Evolutionary conservation across 2,113 vertebrate species (phyloP), one percentile per base, ranked within the genome.

Genomic region (Danionella cerebrum): DNA sequence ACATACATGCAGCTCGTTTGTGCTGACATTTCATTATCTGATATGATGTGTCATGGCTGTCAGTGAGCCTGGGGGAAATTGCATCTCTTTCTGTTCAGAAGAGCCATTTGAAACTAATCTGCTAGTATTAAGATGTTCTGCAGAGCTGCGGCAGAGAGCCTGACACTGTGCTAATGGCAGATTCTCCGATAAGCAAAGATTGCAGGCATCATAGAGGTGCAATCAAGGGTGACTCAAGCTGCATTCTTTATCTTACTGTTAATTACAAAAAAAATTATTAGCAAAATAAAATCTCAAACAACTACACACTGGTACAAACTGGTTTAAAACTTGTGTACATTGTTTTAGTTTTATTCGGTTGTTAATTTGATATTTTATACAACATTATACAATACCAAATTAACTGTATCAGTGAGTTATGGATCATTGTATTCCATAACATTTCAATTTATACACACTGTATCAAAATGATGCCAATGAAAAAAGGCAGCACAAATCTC

Each of bases 1-100:
- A 31, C 29, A 35, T 35, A 48, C 59, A 63, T 48, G 16, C 18
- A 5, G 29, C 29, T 42, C 27, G 33, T 38, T 58, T 59, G 48
- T 50, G 35, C 67, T 51, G 55, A 51, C 67, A 50, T 69, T 60
- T 60, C 44, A 51, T 69, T 41, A 39, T 19, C 36, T 39, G 55
- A 51, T 51, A 51, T 25, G 9, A 33, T 29, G 35, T 18, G 18
- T 63, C 44, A 27, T 63, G 59, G 27, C 59, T 21, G 29, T 48
- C 59, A 48, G 48, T 63, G 18, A 35, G 42, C 25, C 42, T 33
- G 42, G 33, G 45, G 42, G 18, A 48, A 48, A 59, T 41, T 41
- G n/a, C 33, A 60, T 41, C 38, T 54, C 36, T 64, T 54, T 52
- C 65, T 41, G 19, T 63, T 47, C 41, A 63, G 41, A 63, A 63